Base-by-base conservation (phyloP, 23 tunicate genomes). In the Pegea sp. region DNA sequence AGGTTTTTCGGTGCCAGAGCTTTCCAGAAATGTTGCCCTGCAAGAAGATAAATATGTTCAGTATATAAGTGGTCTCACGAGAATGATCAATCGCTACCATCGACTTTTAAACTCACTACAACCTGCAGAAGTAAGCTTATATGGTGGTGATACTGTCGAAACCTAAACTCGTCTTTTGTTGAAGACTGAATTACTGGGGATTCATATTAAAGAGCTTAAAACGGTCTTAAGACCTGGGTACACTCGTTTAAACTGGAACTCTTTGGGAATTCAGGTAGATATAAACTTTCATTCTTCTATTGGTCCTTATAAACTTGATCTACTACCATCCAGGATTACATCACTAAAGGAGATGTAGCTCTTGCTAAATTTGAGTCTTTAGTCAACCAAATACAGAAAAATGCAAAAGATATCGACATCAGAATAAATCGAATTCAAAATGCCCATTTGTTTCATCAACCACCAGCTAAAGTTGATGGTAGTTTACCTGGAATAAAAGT, bases 371-470 rank as follows among this genome's bases (percentile, higher is more conserved):
- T 87, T 61, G 96, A 87, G 54, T 87, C 96, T 18, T 62, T 87
- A 42, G 96, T 87, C 29, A 87, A 87, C 61, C 96, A 87, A 52
- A 75, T 87, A 18, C 96, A 87, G 66, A 75, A 87, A 65, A 87
- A 75, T 56, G 88, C 96, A 7, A 64, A 66, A 34, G 96, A 87
- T 52, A 87, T 87, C 28, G 88, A 87, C 50, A 69, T 69, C 63
- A 63, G 96, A 31, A 70, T 87, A 16, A 66, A 63, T 48, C 43
- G 66, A 60, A 87, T 87, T 24, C 57, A 28, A 58, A 59, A 64
- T 44, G 75, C 75, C 1, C 48, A 76, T 21, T 52, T 87, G 48
- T 87, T 87, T 43, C 73, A 84, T 33, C 30, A 22, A 26, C 29
- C 48, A 30, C 95, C 95, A 24, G 59, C 86, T 4, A 73, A 68